phyloP scores from a whole-genome alignment of 2,113 vertebrate species.

The Myotis yumanensis region DNA sequence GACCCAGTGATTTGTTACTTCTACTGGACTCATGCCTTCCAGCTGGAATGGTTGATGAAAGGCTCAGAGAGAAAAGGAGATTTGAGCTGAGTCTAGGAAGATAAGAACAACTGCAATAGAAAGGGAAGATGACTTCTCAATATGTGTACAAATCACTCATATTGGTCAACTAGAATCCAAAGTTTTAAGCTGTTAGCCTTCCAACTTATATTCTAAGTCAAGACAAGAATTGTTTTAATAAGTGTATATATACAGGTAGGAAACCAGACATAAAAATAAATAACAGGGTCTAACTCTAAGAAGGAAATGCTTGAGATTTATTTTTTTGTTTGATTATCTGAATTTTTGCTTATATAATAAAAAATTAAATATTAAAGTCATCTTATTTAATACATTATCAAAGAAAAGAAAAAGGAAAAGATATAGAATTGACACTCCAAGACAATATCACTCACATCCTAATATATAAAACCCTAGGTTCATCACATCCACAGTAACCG shows the following conservation, averaged over 20 bases:
- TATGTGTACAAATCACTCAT: not conserved
- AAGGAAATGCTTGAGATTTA: not conserved
- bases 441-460: not conserved
- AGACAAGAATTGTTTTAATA: not conserved
- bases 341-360: not conserved
- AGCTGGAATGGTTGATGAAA: not conserved
- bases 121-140: not conserved
- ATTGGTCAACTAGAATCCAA: not conserved
- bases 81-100: not conserved
- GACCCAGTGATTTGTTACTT: not conserved
- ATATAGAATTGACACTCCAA: not conserved
- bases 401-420: not conserved
- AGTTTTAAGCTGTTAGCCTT: not conserved
- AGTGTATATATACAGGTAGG: not conserved
- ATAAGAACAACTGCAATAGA: not conserved
- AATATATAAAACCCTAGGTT: no score
- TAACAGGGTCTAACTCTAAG: not conserved
- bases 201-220: not conserved
- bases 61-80: not conserved
- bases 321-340: constrained; percentile 26
- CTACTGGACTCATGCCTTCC: not conserved
- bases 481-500: no score
- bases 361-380: not conserved
- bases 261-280: not conserved
- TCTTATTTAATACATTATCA: constrained; percentile 11